Evolutionary conservation across 2,797 vertebrate species (phyloP), one percentile per base, ranked within the genome.

Genomic region (Sebastes diaconus): DNA sequence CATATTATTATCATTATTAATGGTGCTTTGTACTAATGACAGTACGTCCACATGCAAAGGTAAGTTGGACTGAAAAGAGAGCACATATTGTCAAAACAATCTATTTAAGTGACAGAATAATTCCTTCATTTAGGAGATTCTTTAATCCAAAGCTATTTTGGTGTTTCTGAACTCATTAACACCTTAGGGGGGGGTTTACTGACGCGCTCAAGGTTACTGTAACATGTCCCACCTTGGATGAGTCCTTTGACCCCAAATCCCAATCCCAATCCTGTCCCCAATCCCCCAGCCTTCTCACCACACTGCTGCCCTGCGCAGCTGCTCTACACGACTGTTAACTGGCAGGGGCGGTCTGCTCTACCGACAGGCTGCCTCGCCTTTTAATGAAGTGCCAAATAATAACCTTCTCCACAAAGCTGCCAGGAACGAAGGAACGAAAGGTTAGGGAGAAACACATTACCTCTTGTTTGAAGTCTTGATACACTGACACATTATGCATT

Each of bases 381-480:
- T 95, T 95, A 95, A 96, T 95, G 91, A 96, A 97, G 96, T 97
- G 96, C 96, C 96, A 97, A 97, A 97, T 95, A 94, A 93, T 87
- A 91, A 96, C 94, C 90, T 93, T 93, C 92, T 95, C 94, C 93
- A 94, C 91, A 90, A 95, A 93, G 95, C 94, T 96, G 94, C 95
- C 95, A 94, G 93, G 92, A 95, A 92, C 79, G 84, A 92, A 89
- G 91, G 80, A 90, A 92, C 64, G 87, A 87, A 91, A 88, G 89
- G 87, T 88, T 93, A 90, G 89, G 94, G 89, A 90, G 90, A 93
- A 95, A 95, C 94, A 93, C 90, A 93, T 96, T 96, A 95, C 95
- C 95, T 96, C 95, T 94, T 89, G 92, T 95, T 93, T 95, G 77
- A 92, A 95, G 92, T 95, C 94, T 95, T 87, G 88, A 95, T 95